Evolutionary conservation across 2,797 vertebrate species (phyloP).

Genomic region (Pelodytes ibericus): DNA sequence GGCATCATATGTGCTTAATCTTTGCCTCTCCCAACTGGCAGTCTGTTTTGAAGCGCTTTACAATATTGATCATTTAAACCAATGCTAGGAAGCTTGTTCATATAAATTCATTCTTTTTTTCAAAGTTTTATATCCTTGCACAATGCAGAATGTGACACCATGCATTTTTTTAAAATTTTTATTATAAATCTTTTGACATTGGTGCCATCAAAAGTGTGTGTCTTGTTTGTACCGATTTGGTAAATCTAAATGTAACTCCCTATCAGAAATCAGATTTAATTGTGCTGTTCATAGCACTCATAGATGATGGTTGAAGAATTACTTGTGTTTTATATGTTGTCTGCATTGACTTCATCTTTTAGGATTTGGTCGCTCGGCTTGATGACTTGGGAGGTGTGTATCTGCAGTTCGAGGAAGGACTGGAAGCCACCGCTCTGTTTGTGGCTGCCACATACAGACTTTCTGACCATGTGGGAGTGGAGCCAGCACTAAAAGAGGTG

Average conservation of each 20-base stretch:
- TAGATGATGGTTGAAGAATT: too few relatives aligned
- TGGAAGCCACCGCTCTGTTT: conserved; percentile 93
- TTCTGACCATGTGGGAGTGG: conserved; percentile 90
- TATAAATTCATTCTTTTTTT: neutral
- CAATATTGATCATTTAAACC: neutral
- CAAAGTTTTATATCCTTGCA: too few relatives aligned
- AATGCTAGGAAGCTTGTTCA: neutral
- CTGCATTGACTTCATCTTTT: conserved; percentile 16
- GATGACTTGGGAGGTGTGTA: conserved; percentile 95
- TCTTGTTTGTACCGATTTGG: too few relatives aligned
- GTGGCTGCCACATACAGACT: conserved; percentile 91
- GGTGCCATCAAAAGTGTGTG: too few relatives aligned
- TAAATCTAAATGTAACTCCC: too few relatives aligned
- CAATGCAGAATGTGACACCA: too few relatives aligned
- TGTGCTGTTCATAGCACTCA: too few relatives aligned
- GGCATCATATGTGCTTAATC: neutral
- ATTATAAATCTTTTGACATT: too few relatives aligned
- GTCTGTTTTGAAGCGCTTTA: neutral
- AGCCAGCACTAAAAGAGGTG: conserved; percentile 95
- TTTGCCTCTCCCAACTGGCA: neutral
- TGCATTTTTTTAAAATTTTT: too few relatives aligned
- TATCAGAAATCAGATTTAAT: too few relatives aligned
- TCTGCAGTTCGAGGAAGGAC: conserved; percentile 97
- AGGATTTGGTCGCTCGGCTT: conserved; percentile 94
- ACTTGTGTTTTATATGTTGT: too few relatives aligned